Conservation (phyloP, 1,140 invertebrate species). For the Camponotus pennsylvanicus region DNA sequence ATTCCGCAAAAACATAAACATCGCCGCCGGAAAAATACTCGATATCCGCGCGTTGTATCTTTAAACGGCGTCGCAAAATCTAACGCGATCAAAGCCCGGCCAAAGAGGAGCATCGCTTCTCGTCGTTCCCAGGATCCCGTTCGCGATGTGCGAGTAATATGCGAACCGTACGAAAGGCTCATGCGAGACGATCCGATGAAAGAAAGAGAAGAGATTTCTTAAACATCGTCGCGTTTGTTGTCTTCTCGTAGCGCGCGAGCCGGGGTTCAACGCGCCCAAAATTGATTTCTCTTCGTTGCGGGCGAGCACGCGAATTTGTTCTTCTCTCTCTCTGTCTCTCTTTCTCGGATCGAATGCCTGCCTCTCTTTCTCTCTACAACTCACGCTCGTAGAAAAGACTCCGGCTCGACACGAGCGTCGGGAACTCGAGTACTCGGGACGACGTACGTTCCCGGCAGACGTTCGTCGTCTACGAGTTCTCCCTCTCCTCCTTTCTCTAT, state of each 20-base stretch:
- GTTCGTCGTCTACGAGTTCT: neutral
- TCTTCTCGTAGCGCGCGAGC: neutral
- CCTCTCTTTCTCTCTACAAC: neutral
- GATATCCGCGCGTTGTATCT: constrained; percentile 17
- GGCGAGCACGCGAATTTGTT: constrained; percentile 10
- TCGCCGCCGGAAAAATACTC: constrained; percentile 31
- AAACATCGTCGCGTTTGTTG: neutral
- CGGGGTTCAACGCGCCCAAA: constrained; percentile 21
- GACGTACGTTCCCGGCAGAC: constrained; percentile 24
- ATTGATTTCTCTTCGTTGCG: constrained; percentile 37
- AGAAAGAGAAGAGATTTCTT: neutral
- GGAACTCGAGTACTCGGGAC: neutral
- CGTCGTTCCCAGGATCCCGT: neutral
- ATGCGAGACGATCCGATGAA: neutral
- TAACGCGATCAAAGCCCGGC: neutral
- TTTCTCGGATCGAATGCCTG: neutral
- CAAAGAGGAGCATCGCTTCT: neutral
- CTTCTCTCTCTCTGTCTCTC: neutral
- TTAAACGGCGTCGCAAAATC: constrained; percentile 1
- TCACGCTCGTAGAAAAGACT: neutral
- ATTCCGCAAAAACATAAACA: constrained; percentile 42
- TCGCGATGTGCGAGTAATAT: neutral
- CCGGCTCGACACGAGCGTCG: neutral
- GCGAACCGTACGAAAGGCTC: neutral
- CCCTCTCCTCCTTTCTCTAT: neutral